phyloP scores from a whole-genome alignment of 2,113 vertebrate species.

The Microtus montanus region DNA sequence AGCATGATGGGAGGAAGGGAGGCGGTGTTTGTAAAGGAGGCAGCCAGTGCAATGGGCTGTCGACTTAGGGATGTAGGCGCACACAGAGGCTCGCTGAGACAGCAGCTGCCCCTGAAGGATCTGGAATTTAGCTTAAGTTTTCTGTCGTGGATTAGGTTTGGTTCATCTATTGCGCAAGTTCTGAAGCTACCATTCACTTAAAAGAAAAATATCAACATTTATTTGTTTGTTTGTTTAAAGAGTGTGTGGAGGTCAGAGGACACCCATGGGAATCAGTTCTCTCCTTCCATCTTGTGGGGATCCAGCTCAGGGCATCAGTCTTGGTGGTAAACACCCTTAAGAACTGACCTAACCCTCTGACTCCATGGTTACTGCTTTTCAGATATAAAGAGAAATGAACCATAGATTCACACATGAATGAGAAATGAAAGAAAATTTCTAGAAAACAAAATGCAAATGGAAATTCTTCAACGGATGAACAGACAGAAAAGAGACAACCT shows the following conservation, averaged over 20 bases:
- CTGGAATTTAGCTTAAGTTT: background rate
- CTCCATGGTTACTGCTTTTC: background rate
- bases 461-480: background rate
- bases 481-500: background rate
- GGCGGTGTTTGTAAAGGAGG: background rate
- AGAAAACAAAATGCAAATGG: conserved; percentile 26
- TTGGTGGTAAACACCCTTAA: background rate
- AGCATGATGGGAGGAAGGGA: background rate
- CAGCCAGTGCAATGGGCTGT: background rate
- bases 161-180: background rate
- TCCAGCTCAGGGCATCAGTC: too few relatives aligned
- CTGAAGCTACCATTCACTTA: background rate
- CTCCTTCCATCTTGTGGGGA: background rate
- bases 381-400: conserved; percentile 51
- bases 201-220: background rate
- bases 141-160: background rate
- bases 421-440: conserved; percentile 47
- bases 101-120: background rate
- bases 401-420: background rate
- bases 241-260: background rate
- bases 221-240: background rate
- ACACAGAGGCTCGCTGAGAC: background rate
- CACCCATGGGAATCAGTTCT: background rate
- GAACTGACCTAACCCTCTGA: background rate
- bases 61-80: background rate